These are phyloP conservation scores for Gallinago solitaria DNA, from an alignment of 2,797 vertebrate genomes.

Conservation along the genomic window DNA sequence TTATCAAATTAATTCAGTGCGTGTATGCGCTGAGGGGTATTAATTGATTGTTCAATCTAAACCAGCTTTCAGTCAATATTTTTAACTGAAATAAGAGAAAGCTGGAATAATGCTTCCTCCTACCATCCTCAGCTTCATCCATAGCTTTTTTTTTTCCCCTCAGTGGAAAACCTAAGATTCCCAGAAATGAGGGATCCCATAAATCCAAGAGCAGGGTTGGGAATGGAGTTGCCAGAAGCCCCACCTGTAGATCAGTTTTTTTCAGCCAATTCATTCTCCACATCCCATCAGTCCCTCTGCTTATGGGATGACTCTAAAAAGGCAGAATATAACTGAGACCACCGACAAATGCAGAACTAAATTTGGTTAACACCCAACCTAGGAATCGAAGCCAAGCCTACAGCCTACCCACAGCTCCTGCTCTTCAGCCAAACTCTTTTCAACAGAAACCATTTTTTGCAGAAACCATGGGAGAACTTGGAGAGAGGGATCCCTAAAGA, in stretches of 20 bases:
- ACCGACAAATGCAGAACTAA: neutral
- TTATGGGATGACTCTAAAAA: neutral
- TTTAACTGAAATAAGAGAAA: neutral
- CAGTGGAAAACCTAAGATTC: neutral
- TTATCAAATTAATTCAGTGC: conserved; percentile 18
- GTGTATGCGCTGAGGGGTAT: neutral
- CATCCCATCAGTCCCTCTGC: neutral
- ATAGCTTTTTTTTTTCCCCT: accelerated
- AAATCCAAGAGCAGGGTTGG: neutral
- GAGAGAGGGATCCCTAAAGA: neutral
- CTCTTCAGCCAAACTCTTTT: neutral
- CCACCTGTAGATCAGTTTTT: neutral
- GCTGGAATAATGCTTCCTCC: neutral
- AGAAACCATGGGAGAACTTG: neutral
- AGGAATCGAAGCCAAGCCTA: neutral
- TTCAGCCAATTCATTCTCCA: neutral
- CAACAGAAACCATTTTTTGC: neutral
- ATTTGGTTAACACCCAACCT: neutral
- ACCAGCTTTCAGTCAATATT: neutral
- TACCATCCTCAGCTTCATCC: neutral
- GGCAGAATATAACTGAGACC: neutral
- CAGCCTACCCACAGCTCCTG: neutral
- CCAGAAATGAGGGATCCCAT: neutral
- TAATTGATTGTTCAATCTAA: neutral
- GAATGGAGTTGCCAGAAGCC: neutral